Evolutionary conservation across 2,113 vertebrate genomes (phyloP), one percentile per base, ranked within the genome.

Genomic region (Chaenocephalus aceratus): DNA sequence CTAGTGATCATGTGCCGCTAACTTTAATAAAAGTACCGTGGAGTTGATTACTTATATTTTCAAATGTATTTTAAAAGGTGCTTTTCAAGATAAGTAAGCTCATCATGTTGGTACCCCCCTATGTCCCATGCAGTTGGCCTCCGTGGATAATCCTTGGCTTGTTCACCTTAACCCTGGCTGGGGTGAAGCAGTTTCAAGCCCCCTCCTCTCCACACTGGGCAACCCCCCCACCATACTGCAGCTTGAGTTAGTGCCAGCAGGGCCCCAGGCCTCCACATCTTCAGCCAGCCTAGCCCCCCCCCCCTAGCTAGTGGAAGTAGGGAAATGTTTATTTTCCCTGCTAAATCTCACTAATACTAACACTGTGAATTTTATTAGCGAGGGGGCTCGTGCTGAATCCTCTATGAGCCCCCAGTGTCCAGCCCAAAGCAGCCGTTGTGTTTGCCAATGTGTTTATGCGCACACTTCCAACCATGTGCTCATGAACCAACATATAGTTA

Each of bases 291-390:
- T 13, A 57, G 26, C 71, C 3, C 30, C 53, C 80, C 26, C 30
- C 53, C 80, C 52, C 8, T 0, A 18, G 49, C 73, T 52, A 60
- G 80, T 60, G 60, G 21, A 74, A 73, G 80, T 65, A 44, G 59
- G 63, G 30, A 73, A 71, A 82, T 90, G 86, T 92, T 94, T 94
- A 89, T 94, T 93, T 93, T 91, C 77, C 85, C 78, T 85, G 80
- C 82, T 89, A 91, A 90, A 91, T 89, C 76, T 82, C 78, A 81
- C 86, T 89, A 88, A 92, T 90, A 58, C 80, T 64, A 92, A 90
- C 89, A 91, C 85, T 88, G 90, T 83, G 88, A 89, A 88, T 88
- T 93, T 90, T 91, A 93, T 91, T 92, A 92, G 88, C 6, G 15
- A 66, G 65, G 67, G 64, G 51, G 70, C 78, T 86, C 15, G 51